Percentiles rank a stretch among this genome's conserved stretches.
These are phyloP conservation scores for Sebastes vulpes DNA, from an alignment of 2,797 vertebrate species.

Conservation along the genomic window DNA sequence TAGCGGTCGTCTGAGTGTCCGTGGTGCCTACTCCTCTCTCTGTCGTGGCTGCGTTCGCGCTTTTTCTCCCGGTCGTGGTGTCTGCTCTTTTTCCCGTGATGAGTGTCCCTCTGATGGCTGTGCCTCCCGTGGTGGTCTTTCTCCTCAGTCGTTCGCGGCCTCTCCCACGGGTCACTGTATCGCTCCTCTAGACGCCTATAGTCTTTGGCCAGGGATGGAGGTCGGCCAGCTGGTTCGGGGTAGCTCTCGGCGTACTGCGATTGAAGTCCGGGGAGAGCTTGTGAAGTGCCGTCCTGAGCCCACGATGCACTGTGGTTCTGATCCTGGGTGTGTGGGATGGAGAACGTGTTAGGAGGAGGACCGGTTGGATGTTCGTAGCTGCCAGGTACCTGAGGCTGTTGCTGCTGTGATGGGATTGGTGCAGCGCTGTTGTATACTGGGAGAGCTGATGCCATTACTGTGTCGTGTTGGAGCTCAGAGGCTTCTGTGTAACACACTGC, in stretches of 20 bases:
- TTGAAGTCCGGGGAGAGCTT: slow-evolving; percentile 71
- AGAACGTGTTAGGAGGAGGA: slow-evolving; percentile 59
- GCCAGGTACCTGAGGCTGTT: slow-evolving; percentile 87
- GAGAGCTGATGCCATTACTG: slow-evolving; percentile 69
- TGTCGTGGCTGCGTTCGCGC: slow-evolving; percentile 69
- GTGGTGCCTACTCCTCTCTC: slow-evolving; percentile 84
- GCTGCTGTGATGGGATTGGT: slow-evolving; percentile 85
- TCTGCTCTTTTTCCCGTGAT: slow-evolving; percentile 90
- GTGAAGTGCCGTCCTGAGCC: slow-evolving; percentile 69
- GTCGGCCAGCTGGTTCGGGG: slow-evolving; percentile 74
- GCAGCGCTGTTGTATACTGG: slow-evolving; percentile 80
- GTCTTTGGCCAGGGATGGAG: slow-evolving; percentile 86
- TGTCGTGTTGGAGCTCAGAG: slow-evolving; percentile 84
- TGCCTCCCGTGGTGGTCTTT: slow-evolving; percentile 87
- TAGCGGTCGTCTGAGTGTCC: slow-evolving; percentile 85
- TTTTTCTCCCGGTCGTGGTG: slow-evolving; percentile 89
- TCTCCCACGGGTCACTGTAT: slow-evolving; percentile 92
- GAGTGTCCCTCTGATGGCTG: slow-evolving; percentile 89
- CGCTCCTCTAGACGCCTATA: slow-evolving; percentile 88
- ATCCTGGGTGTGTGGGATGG: slow-evolving; percentile 54
- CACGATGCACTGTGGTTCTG: slow-evolving; percentile 86
- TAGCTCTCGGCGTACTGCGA: slow-evolving; percentile 75
- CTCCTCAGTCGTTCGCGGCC: slow-evolving; percentile 86
- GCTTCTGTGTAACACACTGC: slow-evolving; percentile 78
- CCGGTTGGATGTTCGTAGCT: slow-evolving; percentile 84